Evolutionary conservation across 2,888 invertebrate species (phyloP), one percentile per base, ranked within the genome.

Genomic region (Platerodrilus igneus): DNA sequence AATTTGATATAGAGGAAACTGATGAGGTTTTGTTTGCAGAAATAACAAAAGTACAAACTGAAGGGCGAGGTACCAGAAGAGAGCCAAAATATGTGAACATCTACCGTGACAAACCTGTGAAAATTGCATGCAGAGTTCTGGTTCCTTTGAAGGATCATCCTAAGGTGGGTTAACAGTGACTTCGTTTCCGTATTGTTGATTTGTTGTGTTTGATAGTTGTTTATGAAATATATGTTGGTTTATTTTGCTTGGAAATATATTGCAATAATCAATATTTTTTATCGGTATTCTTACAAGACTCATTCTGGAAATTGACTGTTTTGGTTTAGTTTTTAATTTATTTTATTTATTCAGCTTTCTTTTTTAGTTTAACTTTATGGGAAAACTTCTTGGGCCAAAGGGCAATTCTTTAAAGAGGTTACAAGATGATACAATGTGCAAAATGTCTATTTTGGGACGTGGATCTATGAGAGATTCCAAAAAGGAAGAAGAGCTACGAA

Each of bases 381-480:
- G 94, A 3, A 92, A 93, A 70, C 74, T 94, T 29, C 73, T 94
- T 53, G 93, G 93, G 1, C 93, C 93, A 4, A 92, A 92, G 68
- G 94, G 93, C 21, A 90, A 87, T 68, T 90, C 92, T 8, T 77
- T 94, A 77, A 91, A 92, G 62, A 80, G 88, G 41, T 73, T 94
- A 27, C 93, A 93, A 67, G 92, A 93, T 58, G 91, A 91, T 62
- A 93, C 93, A 2, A 86, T 91, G 77, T 91, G 91, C 62, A 92
- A 91, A 72, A 92, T 94, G 90, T 89, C 92, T 6, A 87, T 94
- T 13, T 75, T 93, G 3, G 94, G 93, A 8, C 76, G 85, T 48
- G 92, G 93, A 32, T 93, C 93, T 1, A 91, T 94, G 86, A 82
- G 88, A 60, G 92, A 94, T 69, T 86, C 76, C 30, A 75, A 76